Base-by-base conservation (phyloP, 2,797 vertebrate species). In the Brachymystax lenok region DNA sequence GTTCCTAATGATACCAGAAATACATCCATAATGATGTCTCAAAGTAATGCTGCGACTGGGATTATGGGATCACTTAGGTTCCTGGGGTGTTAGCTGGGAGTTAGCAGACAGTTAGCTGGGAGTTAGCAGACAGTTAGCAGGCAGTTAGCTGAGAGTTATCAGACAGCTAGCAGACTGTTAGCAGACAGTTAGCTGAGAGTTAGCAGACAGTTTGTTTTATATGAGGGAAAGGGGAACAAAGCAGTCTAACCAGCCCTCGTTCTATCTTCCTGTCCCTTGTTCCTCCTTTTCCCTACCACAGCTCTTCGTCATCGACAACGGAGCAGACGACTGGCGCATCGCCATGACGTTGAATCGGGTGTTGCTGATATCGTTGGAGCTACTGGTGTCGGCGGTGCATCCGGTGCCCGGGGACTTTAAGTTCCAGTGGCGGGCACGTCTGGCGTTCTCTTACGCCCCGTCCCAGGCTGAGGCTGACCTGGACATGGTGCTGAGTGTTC, bases 401-500 rank as follows among this genome's bases (percentile, higher is more conserved):
- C 98, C 98, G n/a, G 96, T 99, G 40, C 98, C 98, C 0, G 98
- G 94, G 10, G 92, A 95, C 88, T 93, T 94, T 82, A 97, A 82
- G 83, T 99, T 99, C 87, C 96, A 97, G 92, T 99, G 98, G 98
- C 96, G 95, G 3, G 94, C 98, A 0, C 96, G 98, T 51, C 93
- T 99, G 91, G 97, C 98, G 87, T 99, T 99, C 92, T 97, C 97
- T 10, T 99, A 99, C 73, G 92, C 95, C 0, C 95, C 96, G 0
- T 98, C 97, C 0, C 94, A 95, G 80, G 96, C 96, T 0, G 97
- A 98, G 95, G 98, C 98, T 0, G 98, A 99, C 35, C 95, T 99
- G 94, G 98, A 99, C 95, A 99, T 99, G 92, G 97, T 99, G 91
- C 92, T 99, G 83, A 98, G 97, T 69, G 97, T 99, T 84, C 98